Conservation (phyloP, 2,113 vertebrate species). For the Labrus mixtus region DNA sequence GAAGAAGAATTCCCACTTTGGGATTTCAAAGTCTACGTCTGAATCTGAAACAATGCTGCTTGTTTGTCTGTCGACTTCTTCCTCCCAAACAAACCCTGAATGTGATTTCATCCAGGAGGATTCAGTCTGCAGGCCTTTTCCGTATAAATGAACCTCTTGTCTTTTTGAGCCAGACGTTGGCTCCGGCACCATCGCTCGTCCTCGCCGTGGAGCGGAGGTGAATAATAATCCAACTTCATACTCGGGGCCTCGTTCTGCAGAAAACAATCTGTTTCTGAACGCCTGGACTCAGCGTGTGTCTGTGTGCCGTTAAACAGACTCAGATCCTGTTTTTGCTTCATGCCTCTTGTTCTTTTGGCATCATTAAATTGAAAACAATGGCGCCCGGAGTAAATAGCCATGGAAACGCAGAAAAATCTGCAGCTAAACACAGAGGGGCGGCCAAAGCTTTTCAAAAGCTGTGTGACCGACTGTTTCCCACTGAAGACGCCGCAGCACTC, state of each 20-base stretch:
- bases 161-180: no score
- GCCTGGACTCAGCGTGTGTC: slow-evolving; percentile 50
- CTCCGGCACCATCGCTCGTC: background rate
- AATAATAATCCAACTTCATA: slow-evolving; percentile 33
- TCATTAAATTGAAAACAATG: slow-evolving; percentile 61
- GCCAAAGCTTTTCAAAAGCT: slow-evolving; percentile 7
- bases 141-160: no score
- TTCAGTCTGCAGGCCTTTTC: no score
- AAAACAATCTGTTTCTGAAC: background rate
- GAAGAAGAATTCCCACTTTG: no score
- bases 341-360: slow-evolving; percentile 59
- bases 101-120: slow-evolving; percentile 47
- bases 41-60: background rate
- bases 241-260: slow-evolving; percentile 4
- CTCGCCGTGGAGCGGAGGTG: slow-evolving; percentile 21
- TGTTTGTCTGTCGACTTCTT: slow-evolving; percentile 35
- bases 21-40: no score
- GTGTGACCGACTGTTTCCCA: slow-evolving; percentile 14
- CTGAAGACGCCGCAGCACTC: slow-evolving; percentile 12
- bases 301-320: background rate
- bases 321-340: slow-evolving; percentile 60
- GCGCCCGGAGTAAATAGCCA: slow-evolving; percentile 41
- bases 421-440: slow-evolving; percentile 23
- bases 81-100: slow-evolving; percentile 38
- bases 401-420: slow-evolving; percentile 48